Base-by-base conservation (phyloP, 2,888 invertebrate species). In the Caenorhabditis drosophilae region DNA sequence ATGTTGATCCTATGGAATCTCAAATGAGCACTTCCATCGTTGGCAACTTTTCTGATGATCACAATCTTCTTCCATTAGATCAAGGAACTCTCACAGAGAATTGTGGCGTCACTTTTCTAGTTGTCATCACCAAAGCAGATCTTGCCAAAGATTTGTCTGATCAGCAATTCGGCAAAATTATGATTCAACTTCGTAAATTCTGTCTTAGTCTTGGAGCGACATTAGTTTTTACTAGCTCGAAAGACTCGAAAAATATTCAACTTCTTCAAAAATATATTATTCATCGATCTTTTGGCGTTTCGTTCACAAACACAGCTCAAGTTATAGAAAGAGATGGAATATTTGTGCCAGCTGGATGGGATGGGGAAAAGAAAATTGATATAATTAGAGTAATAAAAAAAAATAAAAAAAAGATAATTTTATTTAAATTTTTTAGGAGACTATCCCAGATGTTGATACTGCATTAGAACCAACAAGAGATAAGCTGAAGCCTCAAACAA, bases 281-380 rank as follows among this genome's bases (percentile, higher is more conserved):
- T 7, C 80, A 82, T 58, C 74, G 82, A 15, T 76, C 79, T 7
- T 82, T 72, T 49, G 75, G 75, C 7, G 57, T 77, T 4, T 78
- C 79, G 16, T 82, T 81, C 60, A 79, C 79, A 16, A 59, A 61
- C 12, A 63, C 75, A 9, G 78, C 82, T 4, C 77, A 80, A 55
- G 71, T 82, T 40, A 80, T 82, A 18, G 81, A 82, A 44, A 67
- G 77, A 35, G 78, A 81, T 38, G 60, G 67, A 16, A 68, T 82
- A 26, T 79, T 82, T 52, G 74, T 82, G 7, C 82, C 82, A 6
- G 75, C 82, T 20, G 82, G 82, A 4, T 82, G 82, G 82, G 82
- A 82, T 55, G 68, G 75, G 6, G 73, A 77, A 40, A 74, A 78
- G 52, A 82, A 82, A 61, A 74, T 82, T 46, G 59, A 64, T 34